Percentiles rank a stretch among this genome's conserved stretches.
phyloP scores from a whole-genome alignment of 92 coral and sea anemone genomes.

The Actinostola sp. region DNA sequence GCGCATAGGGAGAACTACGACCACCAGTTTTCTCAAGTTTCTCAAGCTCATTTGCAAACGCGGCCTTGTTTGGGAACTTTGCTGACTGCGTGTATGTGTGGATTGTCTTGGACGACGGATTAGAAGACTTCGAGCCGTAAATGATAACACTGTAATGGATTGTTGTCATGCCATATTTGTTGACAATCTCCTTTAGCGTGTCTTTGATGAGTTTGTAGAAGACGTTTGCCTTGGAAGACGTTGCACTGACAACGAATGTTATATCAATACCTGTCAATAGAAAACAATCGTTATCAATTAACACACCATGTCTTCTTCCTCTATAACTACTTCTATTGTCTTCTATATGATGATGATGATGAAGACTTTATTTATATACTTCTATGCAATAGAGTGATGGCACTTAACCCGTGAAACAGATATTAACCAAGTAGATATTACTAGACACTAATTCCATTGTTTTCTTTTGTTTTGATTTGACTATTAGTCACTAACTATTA shows the following conservation, averaged over 20 bases:
- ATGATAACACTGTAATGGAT: slow-evolving; percentile 34
- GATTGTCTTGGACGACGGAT: slow-evolving; percentile 8
- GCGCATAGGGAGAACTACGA: slow-evolving; percentile 28
- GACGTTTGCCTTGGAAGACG: background rate
- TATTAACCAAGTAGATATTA: no score
- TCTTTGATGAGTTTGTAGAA: slow-evolving; percentile 15
- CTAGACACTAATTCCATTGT: no score
- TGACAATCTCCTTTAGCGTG: slow-evolving; percentile 14
- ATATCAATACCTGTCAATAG: slow-evolving; percentile 21
- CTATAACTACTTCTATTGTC: background rate
- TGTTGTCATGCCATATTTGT: slow-evolving; percentile 26
- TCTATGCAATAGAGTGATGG: no score
- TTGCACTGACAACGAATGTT: slow-evolving; percentile 36
- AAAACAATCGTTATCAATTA: no score
- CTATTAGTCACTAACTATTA: no score
- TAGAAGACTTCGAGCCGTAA: slow-evolving; percentile 16
- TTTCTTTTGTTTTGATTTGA: no score
- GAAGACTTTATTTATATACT: no score
- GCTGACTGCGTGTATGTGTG: slow-evolving; percentile 10
- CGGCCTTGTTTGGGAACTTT: background rate
- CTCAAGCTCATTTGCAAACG: background rate
- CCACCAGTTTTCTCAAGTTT: background rate
- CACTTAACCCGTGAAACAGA: no score
- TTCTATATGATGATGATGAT: background rate
- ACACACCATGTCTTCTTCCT: no score